Evolutionary conservation across 2,113 vertebrate genomes (phyloP).

Genomic region (Microcebus jonahi): DNA sequence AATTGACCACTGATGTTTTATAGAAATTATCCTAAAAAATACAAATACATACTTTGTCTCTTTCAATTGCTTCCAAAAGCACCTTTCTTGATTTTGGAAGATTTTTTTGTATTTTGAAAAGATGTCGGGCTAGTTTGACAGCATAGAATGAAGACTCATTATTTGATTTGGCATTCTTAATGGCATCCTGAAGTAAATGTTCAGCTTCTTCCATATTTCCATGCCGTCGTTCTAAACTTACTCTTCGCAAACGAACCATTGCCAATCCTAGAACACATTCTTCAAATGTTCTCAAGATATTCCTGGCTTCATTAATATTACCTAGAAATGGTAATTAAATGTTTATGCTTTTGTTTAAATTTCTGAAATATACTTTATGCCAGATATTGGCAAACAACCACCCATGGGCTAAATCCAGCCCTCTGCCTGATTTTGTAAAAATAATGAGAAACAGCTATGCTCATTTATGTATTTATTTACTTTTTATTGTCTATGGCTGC

Average conservation of each 20-base stretch:
- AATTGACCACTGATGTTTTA: background rate
- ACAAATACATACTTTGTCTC: conserved; percentile 92
- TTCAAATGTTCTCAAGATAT: conserved; percentile 93
- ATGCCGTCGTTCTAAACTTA: conserved; percentile 96
- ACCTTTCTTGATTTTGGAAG: conserved; percentile 94
- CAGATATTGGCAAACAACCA: background rate
- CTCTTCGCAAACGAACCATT: conserved; percentile 95
- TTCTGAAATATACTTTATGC: conserved; percentile 27
- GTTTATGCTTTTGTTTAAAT: conserved; percentile 50
- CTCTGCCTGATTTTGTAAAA: background rate
- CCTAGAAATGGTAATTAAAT: conserved; percentile 84
- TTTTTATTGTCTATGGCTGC: background rate
- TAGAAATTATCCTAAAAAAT: background rate
- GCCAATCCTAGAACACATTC: conserved; percentile 91
- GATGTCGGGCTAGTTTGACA: conserved; percentile 94
- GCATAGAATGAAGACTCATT: conserved; percentile 94
- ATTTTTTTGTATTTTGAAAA: conserved; percentile 95
- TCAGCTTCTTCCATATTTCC: conserved; percentile 96
- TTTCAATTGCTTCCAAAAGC: conserved; percentile 95
- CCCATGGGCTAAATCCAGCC: background rate
- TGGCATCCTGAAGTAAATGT: conserved; percentile 92
- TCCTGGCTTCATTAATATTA: conserved; percentile 94
- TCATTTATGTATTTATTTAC: background rate
- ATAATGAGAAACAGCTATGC: background rate
- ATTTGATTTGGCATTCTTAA: conserved; percentile 89